Percentiles rank a stretch among this genome's conserved stretches.
These are phyloP conservation scores for Procambarus virginalis DNA, from an alignment of 1,140 invertebrate species.

Conservation along the genomic window DNA sequence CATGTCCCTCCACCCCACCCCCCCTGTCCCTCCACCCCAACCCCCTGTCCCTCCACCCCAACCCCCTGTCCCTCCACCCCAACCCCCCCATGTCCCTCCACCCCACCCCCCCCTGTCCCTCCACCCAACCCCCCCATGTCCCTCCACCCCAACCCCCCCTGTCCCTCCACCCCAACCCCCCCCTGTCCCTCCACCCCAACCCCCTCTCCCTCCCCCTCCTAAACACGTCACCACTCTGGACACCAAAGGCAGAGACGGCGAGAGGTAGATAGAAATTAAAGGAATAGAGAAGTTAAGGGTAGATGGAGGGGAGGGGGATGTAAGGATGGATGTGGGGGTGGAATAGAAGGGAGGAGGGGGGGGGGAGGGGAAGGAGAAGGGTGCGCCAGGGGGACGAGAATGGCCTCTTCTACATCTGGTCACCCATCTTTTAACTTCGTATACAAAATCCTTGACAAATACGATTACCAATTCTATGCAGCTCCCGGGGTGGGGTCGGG, in stretches of 20 bases:
- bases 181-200: background rate
- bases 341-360: background rate
- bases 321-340: background rate
- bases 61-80: background rate
- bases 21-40: background rate
- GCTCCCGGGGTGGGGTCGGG: slow-evolving; percentile 7
- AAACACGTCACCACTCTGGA: background rate
- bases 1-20: too few relatives aligned
- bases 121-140: background rate
- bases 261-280: too few relatives aligned
- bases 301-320: too few relatives aligned
- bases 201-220: background rate
- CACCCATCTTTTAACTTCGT: slow-evolving; percentile 61
- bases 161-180: background rate
- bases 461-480: slow-evolving; percentile 63
- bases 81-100: background rate
- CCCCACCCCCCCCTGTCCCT: background rate
- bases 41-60: background rate
- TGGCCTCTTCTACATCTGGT: slow-evolving; percentile 60
- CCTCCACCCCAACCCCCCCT: background rate
- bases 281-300: too few relatives aligned
- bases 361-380: background rate
- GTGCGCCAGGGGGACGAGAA: slow-evolving; percentile 11
- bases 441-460: slow-evolving; percentile 68
- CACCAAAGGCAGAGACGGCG: too few relatives aligned